Evolutionary conservation across 2,797 vertebrate species (phyloP).

Genomic region (Sebastes cheni): DNA sequence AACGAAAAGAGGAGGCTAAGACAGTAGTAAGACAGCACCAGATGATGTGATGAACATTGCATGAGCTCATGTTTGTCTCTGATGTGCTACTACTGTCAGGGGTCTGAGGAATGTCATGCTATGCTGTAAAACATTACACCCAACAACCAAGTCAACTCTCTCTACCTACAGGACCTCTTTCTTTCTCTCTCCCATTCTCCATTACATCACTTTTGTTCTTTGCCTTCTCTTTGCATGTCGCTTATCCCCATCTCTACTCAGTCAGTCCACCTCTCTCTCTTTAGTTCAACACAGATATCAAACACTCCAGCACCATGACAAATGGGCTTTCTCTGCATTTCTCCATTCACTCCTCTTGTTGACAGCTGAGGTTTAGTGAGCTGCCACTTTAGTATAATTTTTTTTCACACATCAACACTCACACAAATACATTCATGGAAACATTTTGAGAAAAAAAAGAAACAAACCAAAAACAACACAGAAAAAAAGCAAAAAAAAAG

Average conservation of each 20-base stretch:
- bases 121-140: constrained; percentile 74
- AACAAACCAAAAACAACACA: too few species aligned
- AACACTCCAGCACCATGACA: background rate
- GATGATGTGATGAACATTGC: constrained; percentile 2
- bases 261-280: background rate
- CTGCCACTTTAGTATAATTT: background rate
- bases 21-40: background rate
- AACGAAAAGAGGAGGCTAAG: background rate
- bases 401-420: too few species aligned
- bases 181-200: background rate
- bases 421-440: too few species aligned
- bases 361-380: background rate
- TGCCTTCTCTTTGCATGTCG: background rate
- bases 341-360: background rate
- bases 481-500: too few species aligned
- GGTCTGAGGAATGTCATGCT: constrained; percentile 73
- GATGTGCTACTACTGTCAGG: constrained; percentile 63
- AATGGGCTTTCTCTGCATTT: constrained; percentile 4
- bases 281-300: background rate
- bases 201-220: constrained; percentile 17
- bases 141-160: constrained; percentile 46
- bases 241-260: background rate
- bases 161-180: background rate
- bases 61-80: constrained; percentile 64
- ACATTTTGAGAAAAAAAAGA: too few species aligned